phyloP scores from a whole-genome alignment of 1,140 invertebrate species.

The Kradibia gibbosae region DNA sequence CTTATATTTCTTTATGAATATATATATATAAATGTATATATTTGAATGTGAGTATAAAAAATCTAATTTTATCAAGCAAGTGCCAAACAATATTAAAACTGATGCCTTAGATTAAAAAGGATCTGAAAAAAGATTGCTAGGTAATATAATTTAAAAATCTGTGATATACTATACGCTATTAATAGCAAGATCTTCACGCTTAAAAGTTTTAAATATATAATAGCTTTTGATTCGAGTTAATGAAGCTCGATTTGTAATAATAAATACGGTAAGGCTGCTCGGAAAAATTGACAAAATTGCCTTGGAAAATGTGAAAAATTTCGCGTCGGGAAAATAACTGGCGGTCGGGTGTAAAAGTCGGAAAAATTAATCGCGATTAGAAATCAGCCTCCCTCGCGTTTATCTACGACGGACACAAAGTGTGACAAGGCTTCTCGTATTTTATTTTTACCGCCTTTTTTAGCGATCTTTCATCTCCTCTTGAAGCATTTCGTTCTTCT shows the following conservation, averaged over 20 bases:
- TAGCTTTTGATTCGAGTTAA: not conserved
- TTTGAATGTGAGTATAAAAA: no score
- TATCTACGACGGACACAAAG: not conserved
- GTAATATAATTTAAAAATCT: no score
- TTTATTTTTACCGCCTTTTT: slow-evolving; percentile 22
- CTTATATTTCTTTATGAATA: no score
- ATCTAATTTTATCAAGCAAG: no score
- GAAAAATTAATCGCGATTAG: slow-evolving; percentile 1
- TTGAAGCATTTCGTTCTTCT: not conserved
- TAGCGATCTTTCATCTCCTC: not conserved
- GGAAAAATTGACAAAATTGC: not conserved
- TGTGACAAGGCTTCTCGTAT: no score
- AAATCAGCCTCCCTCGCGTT: not conserved
- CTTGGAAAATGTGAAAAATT: not conserved
- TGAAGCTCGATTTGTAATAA: not conserved
- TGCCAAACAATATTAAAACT: no score
- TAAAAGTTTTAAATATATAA: slow-evolving; percentile 40
- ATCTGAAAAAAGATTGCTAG: no score
- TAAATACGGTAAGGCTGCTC: not conserved
- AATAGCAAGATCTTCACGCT: slow-evolving; percentile 28
- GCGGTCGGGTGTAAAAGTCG: not conserved
- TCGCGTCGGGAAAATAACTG: not conserved
- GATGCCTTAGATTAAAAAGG: no score
- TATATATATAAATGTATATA: no score
- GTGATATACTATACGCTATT: no score